Base-by-base conservation (phyloP, 1,140 invertebrate species). In the Galendromus occidentalis region DNA sequence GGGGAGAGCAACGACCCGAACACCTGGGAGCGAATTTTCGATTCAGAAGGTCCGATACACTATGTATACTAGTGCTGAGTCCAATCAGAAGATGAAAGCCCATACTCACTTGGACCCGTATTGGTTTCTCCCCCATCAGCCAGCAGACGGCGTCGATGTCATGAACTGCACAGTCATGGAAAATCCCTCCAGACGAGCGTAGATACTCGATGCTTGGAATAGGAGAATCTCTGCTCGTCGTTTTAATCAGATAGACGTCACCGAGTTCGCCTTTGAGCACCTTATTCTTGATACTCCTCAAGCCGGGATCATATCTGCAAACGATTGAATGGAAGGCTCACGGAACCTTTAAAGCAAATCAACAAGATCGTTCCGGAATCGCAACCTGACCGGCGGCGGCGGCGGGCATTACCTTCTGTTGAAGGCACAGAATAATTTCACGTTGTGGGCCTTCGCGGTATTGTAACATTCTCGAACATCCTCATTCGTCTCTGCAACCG, bases 161-260 rank as follows among this genome's bases (percentile, higher is more conserved):
- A 68, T 86, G 84, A 6, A 86, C 83, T 63, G 82, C 77, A 67
- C 83, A 85, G 71, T 86, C 84, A 66, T 84, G 82, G 69, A 84
- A 84, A 41, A 86, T 84, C n/a, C 83, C 84, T 66, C 84, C 83
- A 82, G 69, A 64, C 70, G 66, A 28, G 69, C 78, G 79, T 2
- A 85, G 73, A 70, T 84, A 86, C 0, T 80, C 80, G 6, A 83
- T 69, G 0, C 78, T 73, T 1, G 84, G 83, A 28, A 82, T 70
- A 5, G 83, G 80, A 17, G 80, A 81, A 69, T 85, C 84, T 66
- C 83, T 76, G 5, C 81, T 77, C 20, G 79, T 80, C 0, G 80
- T 78, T 73, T 83, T 84, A 1, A 86, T 74, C 1, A 81, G 74
- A 33, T 83, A 80, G 4, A 83, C 77, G 66, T 82, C 79, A 6